Conservation (phyloP, 2,888 invertebrate genomes). For the Athetis lepigone region DNA sequence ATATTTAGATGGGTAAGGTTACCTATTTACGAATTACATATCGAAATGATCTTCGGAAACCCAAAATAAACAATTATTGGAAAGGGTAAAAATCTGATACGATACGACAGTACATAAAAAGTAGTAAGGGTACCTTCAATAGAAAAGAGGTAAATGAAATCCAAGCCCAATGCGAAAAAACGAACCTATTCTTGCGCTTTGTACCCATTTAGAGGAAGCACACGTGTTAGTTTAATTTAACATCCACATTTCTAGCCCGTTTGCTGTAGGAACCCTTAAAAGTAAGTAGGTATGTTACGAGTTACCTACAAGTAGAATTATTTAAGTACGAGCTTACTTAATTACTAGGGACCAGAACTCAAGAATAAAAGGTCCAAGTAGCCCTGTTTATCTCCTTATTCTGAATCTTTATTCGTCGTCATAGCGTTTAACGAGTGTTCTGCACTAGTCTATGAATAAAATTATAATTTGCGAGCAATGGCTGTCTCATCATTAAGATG, state of each 20-base stretch:
- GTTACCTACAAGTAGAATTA: constrained; percentile 39
- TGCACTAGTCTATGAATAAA: constrained; percentile 63
- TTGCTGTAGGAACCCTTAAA: constrained; percentile 14
- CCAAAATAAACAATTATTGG: background rate
- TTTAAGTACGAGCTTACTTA: constrained; percentile 31
- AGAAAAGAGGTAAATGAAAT: constrained; percentile 8
- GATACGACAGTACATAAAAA: background rate
- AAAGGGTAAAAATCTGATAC: constrained; percentile 1
- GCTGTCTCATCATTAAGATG: constrained; percentile 53
- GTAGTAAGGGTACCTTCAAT: constrained; percentile 10
- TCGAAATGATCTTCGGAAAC: background rate
- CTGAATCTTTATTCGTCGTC: constrained; percentile 48
- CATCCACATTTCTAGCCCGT: constrained; percentile 26
- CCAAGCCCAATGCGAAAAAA: background rate
- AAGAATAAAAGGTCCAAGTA: constrained; percentile 22
- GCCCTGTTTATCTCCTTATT: constrained; percentile 41
- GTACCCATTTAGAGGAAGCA: constrained; percentile 1
- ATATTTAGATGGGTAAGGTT: background rate
- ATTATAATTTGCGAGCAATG: constrained; percentile 61
- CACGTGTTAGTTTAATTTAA: constrained; percentile 22
- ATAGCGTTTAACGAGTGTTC: constrained; percentile 50
- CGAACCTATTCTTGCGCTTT: background rate
- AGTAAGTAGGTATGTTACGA: constrained; percentile 31
- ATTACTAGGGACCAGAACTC: constrained; percentile 25
- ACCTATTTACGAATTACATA: constrained; percentile 1